phyloP scores from a whole-genome alignment of 1,140 invertebrate genomes.

The Chironomus tepperi region DNA sequence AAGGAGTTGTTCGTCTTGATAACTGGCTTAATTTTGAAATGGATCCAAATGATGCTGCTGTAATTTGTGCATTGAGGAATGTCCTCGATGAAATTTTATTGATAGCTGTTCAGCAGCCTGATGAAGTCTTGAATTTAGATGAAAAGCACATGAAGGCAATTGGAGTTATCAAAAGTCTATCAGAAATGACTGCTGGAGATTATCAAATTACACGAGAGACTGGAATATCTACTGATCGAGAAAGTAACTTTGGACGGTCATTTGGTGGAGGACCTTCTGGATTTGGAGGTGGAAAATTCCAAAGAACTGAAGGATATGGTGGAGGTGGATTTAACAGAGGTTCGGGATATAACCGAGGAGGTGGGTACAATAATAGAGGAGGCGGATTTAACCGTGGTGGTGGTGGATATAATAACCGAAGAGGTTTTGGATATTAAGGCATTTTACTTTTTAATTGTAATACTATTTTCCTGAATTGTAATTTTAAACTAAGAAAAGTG shows the following conservation, averaged over 20 bases:
- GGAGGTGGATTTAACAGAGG: not conserved
- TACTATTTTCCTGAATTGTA: too few relatives aligned
- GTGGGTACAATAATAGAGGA: not conserved
- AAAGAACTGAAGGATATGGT: not conserved
- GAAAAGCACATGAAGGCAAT: slow-evolving; percentile 50
- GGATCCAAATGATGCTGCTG: slow-evolving; percentile 63
- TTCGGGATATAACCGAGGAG: not conserved
- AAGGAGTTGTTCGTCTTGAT: slow-evolving; percentile 71
- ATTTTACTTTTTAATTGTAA: too few relatives aligned
- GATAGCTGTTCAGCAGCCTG: slow-evolving; percentile 66
- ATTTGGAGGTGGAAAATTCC: not conserved
- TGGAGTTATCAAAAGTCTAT: slow-evolving; percentile 55
- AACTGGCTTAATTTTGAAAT: slow-evolving; percentile 91
- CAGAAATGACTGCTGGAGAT: slow-evolving; percentile 62
- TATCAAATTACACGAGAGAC: slow-evolving; percentile 50
- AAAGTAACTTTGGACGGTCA: slow-evolving; percentile 27
- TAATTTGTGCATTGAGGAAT: slow-evolving; percentile 76
- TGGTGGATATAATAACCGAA: not conserved
- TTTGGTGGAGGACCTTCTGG: slow-evolving; percentile 28
- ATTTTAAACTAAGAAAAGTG: too few relatives aligned
- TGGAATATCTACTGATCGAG: slow-evolving; percentile 34
- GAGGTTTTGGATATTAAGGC: not conserved
- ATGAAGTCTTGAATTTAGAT: slow-evolving; percentile 49
- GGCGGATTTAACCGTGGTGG: not conserved
- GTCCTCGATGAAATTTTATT: slow-evolving; percentile 79